Conservation (phyloP, 2,888 invertebrate genomes). For the Eumerus sabulonum region DNA sequence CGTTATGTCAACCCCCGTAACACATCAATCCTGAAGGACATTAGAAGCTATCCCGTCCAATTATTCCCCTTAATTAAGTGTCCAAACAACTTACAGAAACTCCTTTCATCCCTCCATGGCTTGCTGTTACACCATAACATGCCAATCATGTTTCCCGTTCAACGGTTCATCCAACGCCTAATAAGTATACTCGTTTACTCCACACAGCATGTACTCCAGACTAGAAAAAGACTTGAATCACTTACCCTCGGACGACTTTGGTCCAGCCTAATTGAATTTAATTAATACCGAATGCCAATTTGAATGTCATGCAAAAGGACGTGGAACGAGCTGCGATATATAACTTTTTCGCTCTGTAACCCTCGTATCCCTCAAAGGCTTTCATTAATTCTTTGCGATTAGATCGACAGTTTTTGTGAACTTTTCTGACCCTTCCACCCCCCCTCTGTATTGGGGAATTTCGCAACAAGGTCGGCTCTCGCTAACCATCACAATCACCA, state of each 20-base stretch:
- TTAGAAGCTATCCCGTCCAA: constrained; percentile 31
- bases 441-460: background rate
- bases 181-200: constrained; percentile 38
- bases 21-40: constrained; percentile 24
- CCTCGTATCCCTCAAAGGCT: constrained; percentile 19
- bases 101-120: constrained; percentile 1
- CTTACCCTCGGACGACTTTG: constrained; percentile 50
- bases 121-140: constrained; percentile 15
- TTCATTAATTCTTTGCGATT: constrained; percentile 39
- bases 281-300: constrained; percentile 55
- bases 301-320: constrained; percentile 45
- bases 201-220: too few relatives aligned
- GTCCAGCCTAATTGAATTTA: constrained; percentile 53
- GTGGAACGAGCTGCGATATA: background rate
- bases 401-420: constrained; percentile 30
- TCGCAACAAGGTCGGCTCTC: constrained; percentile 14
- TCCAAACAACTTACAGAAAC: constrained; percentile 23
- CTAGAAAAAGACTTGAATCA: constrained; percentile 19
- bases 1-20: constrained; percentile 11
- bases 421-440: constrained; percentile 10
- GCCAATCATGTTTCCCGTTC: constrained; percentile 51
- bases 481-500: too few relatives aligned
- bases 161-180: constrained; percentile 35
- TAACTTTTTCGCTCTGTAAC: background rate
- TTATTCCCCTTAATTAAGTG: constrained; percentile 41